These are phyloP conservation scores for Canis aureus DNA, from an alignment of 2,113 vertebrate species.

Conservation along the genomic window DNA sequence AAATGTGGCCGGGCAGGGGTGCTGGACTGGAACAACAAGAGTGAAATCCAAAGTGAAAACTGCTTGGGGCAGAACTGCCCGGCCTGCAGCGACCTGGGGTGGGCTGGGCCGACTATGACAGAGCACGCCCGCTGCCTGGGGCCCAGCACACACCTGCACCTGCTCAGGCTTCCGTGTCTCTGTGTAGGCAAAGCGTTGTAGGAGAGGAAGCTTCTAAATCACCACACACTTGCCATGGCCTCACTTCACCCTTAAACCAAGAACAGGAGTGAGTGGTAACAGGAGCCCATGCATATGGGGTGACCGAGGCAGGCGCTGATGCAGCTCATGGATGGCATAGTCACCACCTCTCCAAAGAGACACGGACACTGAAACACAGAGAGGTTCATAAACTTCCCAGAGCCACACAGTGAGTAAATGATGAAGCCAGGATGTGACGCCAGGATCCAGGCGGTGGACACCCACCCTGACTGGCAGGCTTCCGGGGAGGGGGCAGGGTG, in stretches of 20 bases:
- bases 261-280: neutral
- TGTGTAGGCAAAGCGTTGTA: neutral
- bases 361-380: neutral
- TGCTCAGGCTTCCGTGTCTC: neutral
- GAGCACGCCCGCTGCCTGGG: rapidly evolving
- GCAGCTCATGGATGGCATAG: rapidly evolving
- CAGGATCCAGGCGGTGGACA: neutral
- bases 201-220: neutral
- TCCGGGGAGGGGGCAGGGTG: neutral
- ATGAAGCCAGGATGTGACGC: neutral
- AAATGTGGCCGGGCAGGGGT: neutral
- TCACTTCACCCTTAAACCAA: neutral
- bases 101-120: rapidly evolving
- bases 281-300: neutral
- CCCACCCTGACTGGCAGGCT: neutral
- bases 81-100: rapidly evolving
- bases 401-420: neutral
- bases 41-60: neutral
- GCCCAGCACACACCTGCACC: neutral
- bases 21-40: neutral
- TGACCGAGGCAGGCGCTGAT: rapidly evolving
- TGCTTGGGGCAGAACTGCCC: neutral
- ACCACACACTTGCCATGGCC: neutral
- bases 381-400: neutral
- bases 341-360: neutral